phyloP scores from a whole-genome alignment of 2,113 vertebrate genomes.

The Lycaon pictus region DNA sequence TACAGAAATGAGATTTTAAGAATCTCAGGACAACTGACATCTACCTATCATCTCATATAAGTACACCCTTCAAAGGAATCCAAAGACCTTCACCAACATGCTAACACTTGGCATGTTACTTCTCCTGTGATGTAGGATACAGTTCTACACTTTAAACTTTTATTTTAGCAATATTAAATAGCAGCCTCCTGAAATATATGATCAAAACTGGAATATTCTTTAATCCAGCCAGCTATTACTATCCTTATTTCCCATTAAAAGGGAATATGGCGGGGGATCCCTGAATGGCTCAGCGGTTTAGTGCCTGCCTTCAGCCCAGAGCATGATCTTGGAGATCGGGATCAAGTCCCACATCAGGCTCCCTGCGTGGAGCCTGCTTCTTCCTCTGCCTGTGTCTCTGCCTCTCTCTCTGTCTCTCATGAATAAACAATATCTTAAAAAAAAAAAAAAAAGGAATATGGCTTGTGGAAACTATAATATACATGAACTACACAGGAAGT shows the following conservation, averaged over 20 bases:
- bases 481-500: neutral
- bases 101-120: neutral
- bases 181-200: neutral
- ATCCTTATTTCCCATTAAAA: neutral
- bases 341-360: no score
- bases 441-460: neutral
- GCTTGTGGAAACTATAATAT: neutral
- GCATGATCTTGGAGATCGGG: no score
- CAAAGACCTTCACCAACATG: neutral
- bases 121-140: neutral
- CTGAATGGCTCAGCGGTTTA: no score
- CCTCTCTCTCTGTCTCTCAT: no score
- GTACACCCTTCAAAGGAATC: neutral
- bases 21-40: constrained; percentile 20
- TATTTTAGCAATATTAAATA: constrained; percentile 38
- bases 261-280: neutral
- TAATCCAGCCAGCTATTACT: neutral
- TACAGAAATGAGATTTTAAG: neutral
- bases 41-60: constrained; percentile 26
- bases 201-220: neutral
- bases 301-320: no score
- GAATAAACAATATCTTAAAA: no score
- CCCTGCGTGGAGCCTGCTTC: no score
- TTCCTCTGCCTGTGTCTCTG: no score
- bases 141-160: constrained; percentile 35